Percentiles rank a stretch among this genome's conserved stretches.
These are phyloP conservation scores for Nephrocerus scutellatus DNA, from an alignment of 2,888 invertebrate genomes.

Conservation along the genomic window DNA sequence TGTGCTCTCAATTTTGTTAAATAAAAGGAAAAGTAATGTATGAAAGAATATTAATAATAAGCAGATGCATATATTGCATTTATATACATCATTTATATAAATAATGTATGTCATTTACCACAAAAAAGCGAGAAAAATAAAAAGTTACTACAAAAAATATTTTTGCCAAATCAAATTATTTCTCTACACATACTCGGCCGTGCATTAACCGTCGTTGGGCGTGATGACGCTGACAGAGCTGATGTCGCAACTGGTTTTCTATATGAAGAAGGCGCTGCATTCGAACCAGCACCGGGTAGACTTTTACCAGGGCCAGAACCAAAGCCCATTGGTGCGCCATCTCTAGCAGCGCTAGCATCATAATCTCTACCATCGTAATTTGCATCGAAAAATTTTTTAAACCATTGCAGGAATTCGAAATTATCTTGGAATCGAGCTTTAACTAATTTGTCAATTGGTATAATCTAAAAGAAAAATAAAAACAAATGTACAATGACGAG, in stretches of 20 bases:
- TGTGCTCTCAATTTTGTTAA: conserved; percentile 37
- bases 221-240: conserved; percentile 23
- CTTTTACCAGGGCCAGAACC: conserved; percentile 49
- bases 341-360: conserved; percentile 80
- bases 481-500: conserved; percentile 14
- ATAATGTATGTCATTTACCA: not conserved
- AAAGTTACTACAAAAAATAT: conserved; percentile 2
- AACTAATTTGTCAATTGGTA: conserved; percentile 61
- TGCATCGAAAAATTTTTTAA: conserved; percentile 99
- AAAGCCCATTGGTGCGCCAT: conserved; percentile 77
- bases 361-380: conserved; percentile 95
- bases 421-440: conserved; percentile 99
- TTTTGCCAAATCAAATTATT: conserved; percentile 5
- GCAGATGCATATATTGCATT: conserved; percentile 3
- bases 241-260: conserved; percentile 31
- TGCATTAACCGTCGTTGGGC: conserved; percentile 33
- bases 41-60: conserved; percentile 8
- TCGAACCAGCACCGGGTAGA: conserved; percentile 37
- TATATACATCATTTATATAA: not conserved
- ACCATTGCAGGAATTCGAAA: conserved; percentile 99
- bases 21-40: conserved; percentile 17
- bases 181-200: conserved; percentile 42
- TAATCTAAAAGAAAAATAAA: conserved; percentile 42
- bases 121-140: not conserved
- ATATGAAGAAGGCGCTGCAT: conserved; percentile 28